Base-by-base conservation (phyloP, 2,797 vertebrate species). In the Labroides dimidiatus region DNA sequence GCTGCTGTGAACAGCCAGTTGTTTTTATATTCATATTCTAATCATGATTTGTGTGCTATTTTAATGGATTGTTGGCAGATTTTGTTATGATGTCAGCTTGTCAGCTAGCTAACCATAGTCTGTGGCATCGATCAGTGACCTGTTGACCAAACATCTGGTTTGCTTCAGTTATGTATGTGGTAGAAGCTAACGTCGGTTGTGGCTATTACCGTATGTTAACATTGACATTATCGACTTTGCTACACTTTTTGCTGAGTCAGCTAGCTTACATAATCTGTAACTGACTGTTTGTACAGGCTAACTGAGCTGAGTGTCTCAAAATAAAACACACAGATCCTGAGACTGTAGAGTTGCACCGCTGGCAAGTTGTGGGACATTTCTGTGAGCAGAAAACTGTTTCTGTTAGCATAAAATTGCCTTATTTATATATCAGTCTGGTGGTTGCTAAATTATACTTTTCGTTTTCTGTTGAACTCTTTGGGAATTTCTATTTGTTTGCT, bases 1-100 rank as follows among this genome's bases (percentile, higher is more conserved):
- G 30, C 14, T 55, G n/a, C 59, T 68, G 45, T 64, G 54, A 75
- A 19, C 44, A 64, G 43, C 43, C 30, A n/a, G 11, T 13, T 0
- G 4, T 56, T 84, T 82, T 87, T 81, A 41, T 71, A 69, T 42
- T 52, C 4, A 27, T n/a, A 55, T 27, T 12, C 54, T n/a, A 75
- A 56, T 37, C 52, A 7, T 39, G 10, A 10, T 79, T 61, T 71
- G n/a, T n/a, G 62, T 77, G 69, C 21, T 3, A 51, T 83, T 69
- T 58, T 10, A 42, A 63, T 65, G 41, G 27, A 30, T 55, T 16
- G 23, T 65, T 75, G 20, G 57, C 64, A 15, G 15, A 48, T 50
- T 48, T 19, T 62, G 45, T 59, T 61, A 73, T 81, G 68, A n/a
- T 16, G 52, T 77, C n/a, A 21, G 57, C 27, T 48, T 56, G 66